Evolutionary conservation across 2,888 invertebrate species (phyloP), one percentile per base, ranked within the genome.

Genomic region (Reticulitermes lucifugus): DNA sequence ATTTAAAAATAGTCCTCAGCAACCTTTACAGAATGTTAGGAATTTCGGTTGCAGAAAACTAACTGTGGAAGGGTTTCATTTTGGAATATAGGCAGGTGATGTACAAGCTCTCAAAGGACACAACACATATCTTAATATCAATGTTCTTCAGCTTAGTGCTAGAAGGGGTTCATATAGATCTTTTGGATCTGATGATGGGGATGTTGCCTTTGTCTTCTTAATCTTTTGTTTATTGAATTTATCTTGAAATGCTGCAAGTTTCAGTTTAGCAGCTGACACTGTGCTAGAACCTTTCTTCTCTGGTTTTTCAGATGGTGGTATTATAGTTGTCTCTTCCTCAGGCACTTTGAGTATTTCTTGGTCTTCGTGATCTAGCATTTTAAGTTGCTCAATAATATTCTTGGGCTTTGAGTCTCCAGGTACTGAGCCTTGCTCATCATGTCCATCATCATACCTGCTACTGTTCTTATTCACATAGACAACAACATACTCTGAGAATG

Each of bases 401-500:
- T 96, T 95, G 5, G 95, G 85, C 85, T 86, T 86, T 46, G 73
- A 83, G 59, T 75, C 85, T n/a, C 29, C 75, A 70, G 75, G 73
- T 41, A 9, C 43, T 35, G n/a, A 70, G 73, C 35, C 79, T 25
- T 65, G 85, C 81, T 41, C 84, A 75, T 55, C 84, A 41, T 59
- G 79, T 21, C 79, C 80, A 71, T 70, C 65, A 59, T 86, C 85
- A 60, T 83, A 60, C 21, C 81, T 80, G 55, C 84, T 96, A 12
- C 93, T 94, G 88, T 96, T 96, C 90, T 96, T 96, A 88, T 96
- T 96, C 0, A 96, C 96, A 89, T 97, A 97, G 0, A 97, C 96
- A 0, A 97, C 95, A 55, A 96, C 96, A 87, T 94, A 95, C 88
- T 97, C 96, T 0, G 97, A 96, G 90, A 95, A 97, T 10, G 96